Evolutionary conservation across 1,140 invertebrate species (phyloP).

Genomic region (Ceratitis capitata): DNA sequence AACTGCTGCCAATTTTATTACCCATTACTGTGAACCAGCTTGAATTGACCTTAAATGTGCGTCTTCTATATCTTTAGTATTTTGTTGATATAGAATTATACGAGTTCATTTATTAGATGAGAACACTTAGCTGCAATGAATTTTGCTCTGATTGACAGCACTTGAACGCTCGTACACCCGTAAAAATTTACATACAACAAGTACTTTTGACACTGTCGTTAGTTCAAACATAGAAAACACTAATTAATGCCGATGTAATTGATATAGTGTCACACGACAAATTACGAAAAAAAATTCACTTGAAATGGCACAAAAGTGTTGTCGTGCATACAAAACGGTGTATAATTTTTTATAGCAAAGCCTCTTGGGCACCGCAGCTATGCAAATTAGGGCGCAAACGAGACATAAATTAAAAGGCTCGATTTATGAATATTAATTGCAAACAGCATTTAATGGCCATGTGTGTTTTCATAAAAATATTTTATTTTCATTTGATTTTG

Average conservation of each 20-base stretch:
- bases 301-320: not conserved
- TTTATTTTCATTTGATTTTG: not conserved
- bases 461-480: not conserved
- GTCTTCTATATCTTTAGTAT: too few relatives aligned
- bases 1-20: too few relatives aligned
- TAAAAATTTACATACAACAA: not conserved
- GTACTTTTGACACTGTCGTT: not conserved
- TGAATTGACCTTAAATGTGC: too few relatives aligned
- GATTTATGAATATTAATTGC: slow-evolving; percentile 14
- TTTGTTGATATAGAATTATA: too few relatives aligned
- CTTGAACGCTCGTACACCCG: too few relatives aligned
- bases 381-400: not conserved
- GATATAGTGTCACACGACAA: not conserved
- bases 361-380: not conserved
- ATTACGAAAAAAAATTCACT: not conserved
- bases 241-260: not conserved
- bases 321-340: not conserved
- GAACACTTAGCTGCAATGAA: too few relatives aligned
- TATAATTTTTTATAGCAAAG: not conserved
- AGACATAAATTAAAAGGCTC: not conserved
- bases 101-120: too few relatives aligned
- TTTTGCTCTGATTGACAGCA: too few relatives aligned
- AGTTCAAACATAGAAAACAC: not conserved
- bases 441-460: not conserved
- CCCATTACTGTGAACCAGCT: too few relatives aligned